Evolutionary conservation across 2,113 vertebrate species (phyloP).

Genomic region (Chaetodon auriga): DNA sequence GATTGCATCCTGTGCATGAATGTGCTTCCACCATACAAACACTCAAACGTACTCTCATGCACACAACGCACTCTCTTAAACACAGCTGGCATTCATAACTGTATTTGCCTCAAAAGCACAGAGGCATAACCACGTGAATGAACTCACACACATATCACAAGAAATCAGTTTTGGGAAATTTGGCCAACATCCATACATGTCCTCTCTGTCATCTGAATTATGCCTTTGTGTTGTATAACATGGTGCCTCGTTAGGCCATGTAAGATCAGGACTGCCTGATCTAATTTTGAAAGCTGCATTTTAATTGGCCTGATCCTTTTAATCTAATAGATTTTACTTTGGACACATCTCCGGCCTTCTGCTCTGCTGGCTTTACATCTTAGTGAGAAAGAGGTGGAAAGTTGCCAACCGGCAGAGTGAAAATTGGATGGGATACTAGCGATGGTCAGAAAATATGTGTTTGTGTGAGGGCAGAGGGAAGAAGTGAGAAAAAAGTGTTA

Average conservation of each 20-base stretch:
- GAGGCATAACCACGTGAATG: slow-evolving; percentile 59
- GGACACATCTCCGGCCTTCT: slow-evolving; percentile 22
- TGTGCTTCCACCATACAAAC: neutral
- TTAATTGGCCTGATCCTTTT: slow-evolving; percentile 50
- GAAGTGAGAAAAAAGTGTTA: neutral
- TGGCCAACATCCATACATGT: slow-evolving; percentile 33
- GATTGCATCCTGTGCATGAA: neutral
- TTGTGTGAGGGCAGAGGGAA: neutral
- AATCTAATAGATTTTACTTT: slow-evolving; percentile 51
- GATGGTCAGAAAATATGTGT: neutral
- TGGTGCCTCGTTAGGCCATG: slow-evolving; percentile 49
- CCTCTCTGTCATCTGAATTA: slow-evolving; percentile 34
- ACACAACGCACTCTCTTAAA: neutral
- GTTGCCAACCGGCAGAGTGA: slow-evolving; percentile 32
- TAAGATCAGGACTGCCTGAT: slow-evolving; percentile 42
- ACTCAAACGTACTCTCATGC: neutral
- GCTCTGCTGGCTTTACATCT: slow-evolving; percentile 40
- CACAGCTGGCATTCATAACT: slow-evolving; percentile 22
- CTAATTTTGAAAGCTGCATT: slow-evolving; percentile 36
- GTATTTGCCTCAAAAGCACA: slow-evolving; percentile 24
- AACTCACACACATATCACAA: slow-evolving; percentile 62
- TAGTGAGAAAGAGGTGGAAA: slow-evolving; percentile 6
- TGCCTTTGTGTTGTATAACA: slow-evolving; percentile 48
- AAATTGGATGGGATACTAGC: neutral
- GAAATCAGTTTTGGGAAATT: slow-evolving; percentile 48